Evolutionary conservation across 1,140 invertebrate species (phyloP), one percentile per base, ranked within the genome.

Genomic region (Drosophila carrolli): DNA sequence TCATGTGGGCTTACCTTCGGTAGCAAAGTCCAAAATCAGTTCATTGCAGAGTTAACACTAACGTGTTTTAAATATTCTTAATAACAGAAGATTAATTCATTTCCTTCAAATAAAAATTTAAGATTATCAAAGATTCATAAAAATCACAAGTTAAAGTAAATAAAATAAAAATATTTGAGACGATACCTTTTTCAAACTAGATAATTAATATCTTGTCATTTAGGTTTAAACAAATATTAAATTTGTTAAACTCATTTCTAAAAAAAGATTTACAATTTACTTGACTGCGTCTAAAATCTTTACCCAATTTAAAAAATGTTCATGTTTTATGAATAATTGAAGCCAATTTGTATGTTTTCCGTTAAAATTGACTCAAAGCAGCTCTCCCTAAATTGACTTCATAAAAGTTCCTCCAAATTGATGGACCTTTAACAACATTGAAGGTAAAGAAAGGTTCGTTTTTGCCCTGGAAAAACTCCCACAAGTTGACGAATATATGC

Each of bases 401-500:
- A 50, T 40, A 44, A 53, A 68, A 54, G 47, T 67, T 53, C 5
- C 47, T 13, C 11, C 7, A 47, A 57, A 71, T 70, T 70, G 43
- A 58, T 57, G 29, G 43, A 48, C 67, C 46, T 70, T 71, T 57
- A 35, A 66, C 51, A 48, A 37, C 65, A 19, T 29, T n/a, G 32
- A 43, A 54, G 60, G 38, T 54, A n/a, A 19, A 19, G 48, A 44
- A 43, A 54, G 27, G 27, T 40, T 27, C 11, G 23, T 11, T 55
- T 66, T 38, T 38, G 19, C 27, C 44, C 32, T n/a, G 4, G 16
- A 50, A 37, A 14, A 55, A 55, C 50, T 29, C 37, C 43, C 37
- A 50, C 65, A 48, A 27, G 50, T 41, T 71, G 65, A 57, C 67
- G 47, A 41, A 70, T 70, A 58, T 57, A 14, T 70, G 65, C 43